phyloP scores from a whole-genome alignment of 2,113 vertebrate genomes.

The Crotalus horridus region DNA sequence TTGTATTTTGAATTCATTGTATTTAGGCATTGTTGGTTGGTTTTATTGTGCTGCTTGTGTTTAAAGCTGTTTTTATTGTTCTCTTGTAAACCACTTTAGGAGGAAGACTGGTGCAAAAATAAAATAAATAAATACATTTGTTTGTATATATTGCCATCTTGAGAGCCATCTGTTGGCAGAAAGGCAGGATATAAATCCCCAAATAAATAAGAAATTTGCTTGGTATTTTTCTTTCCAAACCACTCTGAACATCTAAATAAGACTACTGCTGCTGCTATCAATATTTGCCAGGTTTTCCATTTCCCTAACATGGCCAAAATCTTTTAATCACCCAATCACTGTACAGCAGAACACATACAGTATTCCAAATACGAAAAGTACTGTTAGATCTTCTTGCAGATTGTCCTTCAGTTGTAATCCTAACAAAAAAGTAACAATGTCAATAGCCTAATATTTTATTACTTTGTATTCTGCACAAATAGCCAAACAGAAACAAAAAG shows the following conservation, averaged over 20 bases:
- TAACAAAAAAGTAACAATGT: constrained; percentile 39
- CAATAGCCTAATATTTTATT: constrained; percentile 14
- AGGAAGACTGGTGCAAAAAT: neutral
- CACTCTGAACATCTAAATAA: neutral
- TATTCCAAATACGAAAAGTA: constrained; percentile 8
- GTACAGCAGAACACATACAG: neutral
- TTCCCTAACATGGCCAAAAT: neutral
- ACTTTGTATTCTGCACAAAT: constrained; percentile 61
- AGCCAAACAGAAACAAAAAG: constrained; percentile 62
- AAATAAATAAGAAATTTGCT: neutral
- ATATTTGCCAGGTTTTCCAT: neutral
- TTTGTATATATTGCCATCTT: neutral
- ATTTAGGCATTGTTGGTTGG: neutral
- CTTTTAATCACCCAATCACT: neutral
- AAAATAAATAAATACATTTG: neutral
- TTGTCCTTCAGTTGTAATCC: constrained; percentile 63
- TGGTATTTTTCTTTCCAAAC: neutral
- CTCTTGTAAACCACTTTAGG: neutral
- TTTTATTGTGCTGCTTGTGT: neutral
- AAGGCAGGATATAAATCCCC: neutral
- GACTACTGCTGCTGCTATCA: neutral
- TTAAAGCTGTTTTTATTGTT: neutral
- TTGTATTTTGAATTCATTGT: neutral
- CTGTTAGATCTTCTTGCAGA: constrained; percentile 59
- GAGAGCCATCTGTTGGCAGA: neutral